Percentiles rank a stretch among this genome's conserved stretches.
Evolutionary conservation across 2,888 invertebrate species (phyloP).

Genomic region (Sarcophaga rosellei): DNA sequence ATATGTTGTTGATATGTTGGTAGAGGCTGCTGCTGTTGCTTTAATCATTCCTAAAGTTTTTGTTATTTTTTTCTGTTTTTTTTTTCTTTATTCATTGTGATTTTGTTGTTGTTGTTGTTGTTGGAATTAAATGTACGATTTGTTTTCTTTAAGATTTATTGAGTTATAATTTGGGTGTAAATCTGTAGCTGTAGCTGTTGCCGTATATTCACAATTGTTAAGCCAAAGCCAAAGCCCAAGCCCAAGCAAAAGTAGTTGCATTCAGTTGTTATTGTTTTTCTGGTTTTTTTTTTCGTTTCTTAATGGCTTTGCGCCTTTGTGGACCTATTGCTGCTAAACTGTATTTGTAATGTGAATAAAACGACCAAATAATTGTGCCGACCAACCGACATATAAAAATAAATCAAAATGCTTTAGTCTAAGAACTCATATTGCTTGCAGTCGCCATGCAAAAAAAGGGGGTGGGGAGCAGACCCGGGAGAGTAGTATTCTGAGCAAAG

Average conservation of each 20-base stretch:
- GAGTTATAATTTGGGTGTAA: slow-evolving; percentile 81
- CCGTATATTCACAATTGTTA: neutral
- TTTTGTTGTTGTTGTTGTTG: slow-evolving; percentile 10
- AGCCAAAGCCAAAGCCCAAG: no score
- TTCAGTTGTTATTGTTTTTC: no score
- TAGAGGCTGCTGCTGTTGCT: slow-evolving; percentile 27
- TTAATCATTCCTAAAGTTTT: slow-evolving; percentile 71
- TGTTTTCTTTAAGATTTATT: slow-evolving; percentile 76
- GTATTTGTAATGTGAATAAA: slow-evolving; percentile 52
- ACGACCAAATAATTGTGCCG: slow-evolving; percentile 28
- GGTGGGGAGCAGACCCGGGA: neutral
- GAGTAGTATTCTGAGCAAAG: neutral
- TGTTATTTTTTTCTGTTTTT: slow-evolving; percentile 36
- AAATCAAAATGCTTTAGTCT: slow-evolving; percentile 67
- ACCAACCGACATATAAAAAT: slow-evolving; percentile 61
- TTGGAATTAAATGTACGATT: slow-evolving; percentile 66
- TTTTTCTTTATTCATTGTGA: neutral
- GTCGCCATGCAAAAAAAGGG: neutral
- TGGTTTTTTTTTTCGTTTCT: no score
- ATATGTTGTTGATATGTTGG: neutral
- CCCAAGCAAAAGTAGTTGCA: no score
- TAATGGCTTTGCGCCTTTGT: neutral
- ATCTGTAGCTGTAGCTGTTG: slow-evolving; percentile 72
- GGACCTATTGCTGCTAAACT: neutral
- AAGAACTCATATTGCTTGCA: slow-evolving; percentile 26